Percentiles rank a stretch among this genome's conserved stretches.
Evolutionary conservation across 2,888 invertebrate species (phyloP).

Genomic region (Drosophila melanosoma): DNA sequence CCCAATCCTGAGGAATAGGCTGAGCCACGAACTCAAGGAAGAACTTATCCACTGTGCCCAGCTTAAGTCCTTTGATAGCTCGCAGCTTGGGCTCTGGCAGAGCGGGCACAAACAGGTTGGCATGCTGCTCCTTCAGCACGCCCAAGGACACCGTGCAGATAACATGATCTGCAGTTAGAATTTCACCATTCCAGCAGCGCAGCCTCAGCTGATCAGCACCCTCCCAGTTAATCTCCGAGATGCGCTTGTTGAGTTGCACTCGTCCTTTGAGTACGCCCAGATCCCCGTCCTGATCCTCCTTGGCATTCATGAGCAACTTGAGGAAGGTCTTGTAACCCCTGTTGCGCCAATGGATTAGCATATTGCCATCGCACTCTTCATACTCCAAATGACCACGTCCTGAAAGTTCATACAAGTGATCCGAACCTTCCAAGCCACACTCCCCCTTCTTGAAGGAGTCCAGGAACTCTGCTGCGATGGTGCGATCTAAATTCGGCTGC

Average conservation of each 20-base stretch:
- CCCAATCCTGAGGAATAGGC: conserved; percentile 86
- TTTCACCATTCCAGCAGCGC: conserved; percentile 83
- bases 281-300: conserved; percentile 44
- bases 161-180: conserved; percentile 86
- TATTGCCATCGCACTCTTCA: conserved; percentile 89
- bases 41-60: conserved; percentile 88
- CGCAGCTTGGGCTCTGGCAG: conserved; percentile 85
- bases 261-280: conserved; percentile 79
- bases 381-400: conserved; percentile 87
- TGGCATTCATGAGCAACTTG: conserved; percentile 87
- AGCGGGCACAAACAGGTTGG: conserved; percentile 85
- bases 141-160: conserved; percentile 88
- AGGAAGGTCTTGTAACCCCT: conserved; percentile 89
- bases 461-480: conserved; percentile 85
- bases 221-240: conserved; percentile 65
- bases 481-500: conserved; percentile 74
- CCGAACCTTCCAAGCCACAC: conserved; percentile 86
- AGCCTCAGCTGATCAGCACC: conserved; percentile 42
- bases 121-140: conserved; percentile 86
- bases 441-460: conserved; percentile 86
- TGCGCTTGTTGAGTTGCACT: conserved; percentile 70
- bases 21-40: conserved; percentile 86
- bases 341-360: conserved; percentile 90
- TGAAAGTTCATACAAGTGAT: conserved; percentile 89
- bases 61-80: conserved; percentile 86